A percentile compares a stretch with the other conserved stretches of the same genome.
phyloP scores from a whole-genome alignment of 1,140 invertebrate species.

The Ctenoplectra terminalis region DNA sequence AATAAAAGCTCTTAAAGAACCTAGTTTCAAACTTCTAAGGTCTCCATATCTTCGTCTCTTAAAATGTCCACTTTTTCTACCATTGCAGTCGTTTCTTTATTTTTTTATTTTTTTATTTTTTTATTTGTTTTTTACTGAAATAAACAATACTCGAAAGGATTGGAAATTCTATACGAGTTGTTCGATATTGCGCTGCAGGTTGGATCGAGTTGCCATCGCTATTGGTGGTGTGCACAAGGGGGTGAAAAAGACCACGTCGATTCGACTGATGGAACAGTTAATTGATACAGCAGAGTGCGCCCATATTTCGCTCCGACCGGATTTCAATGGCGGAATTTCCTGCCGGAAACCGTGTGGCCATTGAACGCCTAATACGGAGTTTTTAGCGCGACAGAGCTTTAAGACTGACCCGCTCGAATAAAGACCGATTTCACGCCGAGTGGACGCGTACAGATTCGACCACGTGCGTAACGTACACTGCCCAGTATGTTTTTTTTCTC shows the following conservation, averaged over 20 bases:
- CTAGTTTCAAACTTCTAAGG: too few species aligned
- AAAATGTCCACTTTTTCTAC: too few species aligned
- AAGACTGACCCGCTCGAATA: conserved; percentile 40
- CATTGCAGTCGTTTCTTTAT: too few species aligned
- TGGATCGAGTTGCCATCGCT: conserved; percentile 26
- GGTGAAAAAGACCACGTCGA: conserved; percentile 42
- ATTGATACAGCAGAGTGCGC: conserved; percentile 55
- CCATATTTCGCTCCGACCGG: conserved; percentile 40
- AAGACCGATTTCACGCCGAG: conserved; percentile 46
- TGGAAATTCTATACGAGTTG: conserved; percentile 3
- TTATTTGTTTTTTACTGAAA: too few species aligned
- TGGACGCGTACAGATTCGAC: not conserved
- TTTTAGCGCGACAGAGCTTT: conserved; percentile 57
- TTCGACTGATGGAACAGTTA: conserved; percentile 57
- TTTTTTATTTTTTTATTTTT: too few species aligned
- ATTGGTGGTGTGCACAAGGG: not conserved
- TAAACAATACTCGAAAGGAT: too few species aligned
- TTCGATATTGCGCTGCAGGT: not conserved
- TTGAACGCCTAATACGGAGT: conserved; percentile 46
- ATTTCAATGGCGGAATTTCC: conserved; percentile 61
- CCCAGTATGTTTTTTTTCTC: not conserved
- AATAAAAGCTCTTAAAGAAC: not conserved
- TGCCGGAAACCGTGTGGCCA: conserved; percentile 16
- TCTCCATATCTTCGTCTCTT: too few species aligned
- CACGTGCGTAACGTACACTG: conserved; percentile 13